Evolutionary conservation across 2,113 vertebrate species (phyloP).

Genomic region (Menura novaehollandiae): DNA sequence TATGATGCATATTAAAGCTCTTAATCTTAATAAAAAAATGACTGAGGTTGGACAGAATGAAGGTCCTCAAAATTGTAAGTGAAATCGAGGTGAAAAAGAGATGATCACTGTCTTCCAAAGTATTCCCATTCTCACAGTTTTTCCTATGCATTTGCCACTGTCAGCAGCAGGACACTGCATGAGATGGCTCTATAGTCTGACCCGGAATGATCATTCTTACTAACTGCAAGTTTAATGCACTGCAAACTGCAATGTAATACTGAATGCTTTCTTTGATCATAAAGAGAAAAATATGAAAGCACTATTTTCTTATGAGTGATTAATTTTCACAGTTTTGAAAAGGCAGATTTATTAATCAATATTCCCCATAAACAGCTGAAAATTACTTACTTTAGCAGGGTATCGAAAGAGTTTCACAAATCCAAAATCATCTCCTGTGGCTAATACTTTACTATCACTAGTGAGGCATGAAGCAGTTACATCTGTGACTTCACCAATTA

Average conservation of each 20-base stretch:
- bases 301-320: not conserved
- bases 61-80: not conserved
- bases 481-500: constrained; percentile 92
- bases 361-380: not conserved
- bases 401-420: constrained; percentile 96
- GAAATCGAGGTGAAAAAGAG: not conserved
- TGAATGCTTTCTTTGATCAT: not conserved
- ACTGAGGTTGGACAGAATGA: not conserved
- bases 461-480: constrained; percentile 90
- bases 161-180: not conserved
- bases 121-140: not conserved
- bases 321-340: not conserved
- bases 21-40: not conserved
- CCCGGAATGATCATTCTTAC: not conserved
- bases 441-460: constrained; percentile 86
- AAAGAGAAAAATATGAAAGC: not conserved
- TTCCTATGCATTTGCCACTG: not conserved
- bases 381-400: constrained; percentile 87
- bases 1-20: not conserved
- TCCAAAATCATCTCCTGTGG: constrained; percentile 96
- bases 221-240: not conserved
- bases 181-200: not conserved
- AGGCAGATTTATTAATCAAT: not conserved
- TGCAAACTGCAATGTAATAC: not conserved
- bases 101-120: not conserved